Evolutionary conservation across 2,888 invertebrate species (phyloP).

Genomic region (Hypolimnas misippus): DNA sequence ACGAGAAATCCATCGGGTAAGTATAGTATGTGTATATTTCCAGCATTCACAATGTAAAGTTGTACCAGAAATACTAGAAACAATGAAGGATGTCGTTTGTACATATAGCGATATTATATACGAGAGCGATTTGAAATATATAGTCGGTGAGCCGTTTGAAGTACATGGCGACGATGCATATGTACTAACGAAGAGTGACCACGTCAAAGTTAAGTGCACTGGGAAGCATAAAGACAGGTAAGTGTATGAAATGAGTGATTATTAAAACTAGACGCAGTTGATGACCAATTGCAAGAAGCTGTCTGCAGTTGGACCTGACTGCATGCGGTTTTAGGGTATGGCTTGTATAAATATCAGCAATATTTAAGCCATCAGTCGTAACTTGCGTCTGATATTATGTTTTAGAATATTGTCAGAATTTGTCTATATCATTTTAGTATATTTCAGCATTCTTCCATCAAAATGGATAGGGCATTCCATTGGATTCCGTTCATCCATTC

Average conservation of each 20-base stretch:
- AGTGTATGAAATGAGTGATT: too few species aligned
- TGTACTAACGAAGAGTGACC: conserved; percentile 44
- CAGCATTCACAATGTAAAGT: conserved; percentile 80
- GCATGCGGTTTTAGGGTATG: neutral
- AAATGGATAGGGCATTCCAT: conserved; percentile 48
- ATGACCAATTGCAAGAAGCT: neutral
- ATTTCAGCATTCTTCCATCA: conserved; percentile 44
- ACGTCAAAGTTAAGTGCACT: conserved; percentile 83
- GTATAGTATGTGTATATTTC: conserved; percentile 46
- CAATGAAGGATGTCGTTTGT: conserved; percentile 68
- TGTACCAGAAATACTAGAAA: conserved; percentile 54
- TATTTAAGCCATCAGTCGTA: too few species aligned
- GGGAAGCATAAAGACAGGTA: conserved; percentile 58
- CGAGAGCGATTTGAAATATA: conserved; percentile 85
- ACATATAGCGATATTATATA: conserved; percentile 88
- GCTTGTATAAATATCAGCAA: too few species aligned
- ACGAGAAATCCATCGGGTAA: too few species aligned
- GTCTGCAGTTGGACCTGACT: neutral
- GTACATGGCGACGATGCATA: conserved; percentile 39
- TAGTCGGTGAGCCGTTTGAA: conserved; percentile 78
- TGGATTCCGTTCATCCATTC: conserved; percentile 46
- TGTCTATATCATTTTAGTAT: neutral
- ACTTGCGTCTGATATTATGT: too few species aligned
- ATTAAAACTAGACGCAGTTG: neutral
- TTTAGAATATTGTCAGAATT: too few species aligned